Evolutionary conservation across 2,797 vertebrate species (phyloP).

Genomic region (Botia almorhae): DNA sequence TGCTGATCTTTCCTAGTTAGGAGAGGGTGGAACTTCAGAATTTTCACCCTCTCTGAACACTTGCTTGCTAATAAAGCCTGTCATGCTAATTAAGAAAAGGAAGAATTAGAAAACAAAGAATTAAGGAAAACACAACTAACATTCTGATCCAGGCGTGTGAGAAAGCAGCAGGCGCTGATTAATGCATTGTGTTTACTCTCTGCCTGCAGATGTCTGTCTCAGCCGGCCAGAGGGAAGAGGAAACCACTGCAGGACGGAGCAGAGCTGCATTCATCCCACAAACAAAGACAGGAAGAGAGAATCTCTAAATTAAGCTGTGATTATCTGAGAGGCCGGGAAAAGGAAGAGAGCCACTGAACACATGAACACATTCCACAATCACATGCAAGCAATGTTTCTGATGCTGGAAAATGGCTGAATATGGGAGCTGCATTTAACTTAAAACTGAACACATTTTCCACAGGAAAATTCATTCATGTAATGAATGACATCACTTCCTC

Average conservation of each 20-base stretch:
- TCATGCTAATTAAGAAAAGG: neutral
- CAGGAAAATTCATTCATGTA: neutral
- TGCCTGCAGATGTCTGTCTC: conserved; percentile 57
- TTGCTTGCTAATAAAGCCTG: neutral
- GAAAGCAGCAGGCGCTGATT: conserved; percentile 13
- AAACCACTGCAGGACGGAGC: conserved; percentile 57
- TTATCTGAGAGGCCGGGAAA: conserved; percentile 28
- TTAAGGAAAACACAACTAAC: neutral
- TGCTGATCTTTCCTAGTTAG: neutral
- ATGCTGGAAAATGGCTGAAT: neutral
- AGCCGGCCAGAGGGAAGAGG: conserved; percentile 47
- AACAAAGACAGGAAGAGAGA: conserved; percentile 64
- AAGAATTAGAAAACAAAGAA: neutral
- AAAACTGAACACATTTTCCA: neutral
- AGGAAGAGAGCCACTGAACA: conserved; percentile 12
- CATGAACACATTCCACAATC: neutral
- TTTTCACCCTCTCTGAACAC: too few species aligned
- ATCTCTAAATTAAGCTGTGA: conserved; percentile 30
- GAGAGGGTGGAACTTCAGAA: neutral
- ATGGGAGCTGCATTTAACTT: too few species aligned
- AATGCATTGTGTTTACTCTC: conserved; percentile 39
- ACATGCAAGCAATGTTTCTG: neutral
- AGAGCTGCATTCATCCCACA: conserved; percentile 47
- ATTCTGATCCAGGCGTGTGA: neutral
- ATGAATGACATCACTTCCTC: neutral